Conservation (phyloP, 2,888 invertebrate species). For the Xanthia togata region DNA sequence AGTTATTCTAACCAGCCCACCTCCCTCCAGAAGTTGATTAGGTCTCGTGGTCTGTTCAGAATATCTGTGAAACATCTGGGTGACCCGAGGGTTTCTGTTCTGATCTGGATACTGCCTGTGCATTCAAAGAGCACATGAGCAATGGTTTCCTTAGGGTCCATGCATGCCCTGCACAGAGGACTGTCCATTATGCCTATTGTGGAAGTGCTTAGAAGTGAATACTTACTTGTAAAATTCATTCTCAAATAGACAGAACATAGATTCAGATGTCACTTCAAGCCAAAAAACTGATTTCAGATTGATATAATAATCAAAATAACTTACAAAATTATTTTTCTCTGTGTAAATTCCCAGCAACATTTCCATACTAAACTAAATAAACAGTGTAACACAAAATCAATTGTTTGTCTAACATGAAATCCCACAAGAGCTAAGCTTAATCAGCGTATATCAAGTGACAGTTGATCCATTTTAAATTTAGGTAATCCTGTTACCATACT, state of each 20-base stretch:
- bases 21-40: no score
- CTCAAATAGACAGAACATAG: not conserved
- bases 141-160: no score
- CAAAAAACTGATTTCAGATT: not conserved
- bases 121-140: no score
- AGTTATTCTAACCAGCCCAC: no score
- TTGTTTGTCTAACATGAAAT: conserved; percentile 62
- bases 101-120: no score
- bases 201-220: not conserved
- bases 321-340: not conserved
- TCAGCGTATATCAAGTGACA: conserved; percentile 66
- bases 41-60: no score
- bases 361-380: conserved; percentile 31
- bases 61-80: no score
- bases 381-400: conserved; percentile 29
- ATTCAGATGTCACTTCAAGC: not conserved
- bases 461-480: conserved; percentile 62
- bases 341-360: conserved; percentile 24
- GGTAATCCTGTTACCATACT: conserved; percentile 65
- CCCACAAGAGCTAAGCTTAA: conserved; percentile 61
- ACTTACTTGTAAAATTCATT: not conserved
- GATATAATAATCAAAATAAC: no score
- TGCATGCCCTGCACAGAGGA: no score
- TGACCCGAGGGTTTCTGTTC: no score
- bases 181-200: no score